Evolutionary conservation across 23 tunicate genomes (phyloP).

Genomic region (Styela plicata): DNA sequence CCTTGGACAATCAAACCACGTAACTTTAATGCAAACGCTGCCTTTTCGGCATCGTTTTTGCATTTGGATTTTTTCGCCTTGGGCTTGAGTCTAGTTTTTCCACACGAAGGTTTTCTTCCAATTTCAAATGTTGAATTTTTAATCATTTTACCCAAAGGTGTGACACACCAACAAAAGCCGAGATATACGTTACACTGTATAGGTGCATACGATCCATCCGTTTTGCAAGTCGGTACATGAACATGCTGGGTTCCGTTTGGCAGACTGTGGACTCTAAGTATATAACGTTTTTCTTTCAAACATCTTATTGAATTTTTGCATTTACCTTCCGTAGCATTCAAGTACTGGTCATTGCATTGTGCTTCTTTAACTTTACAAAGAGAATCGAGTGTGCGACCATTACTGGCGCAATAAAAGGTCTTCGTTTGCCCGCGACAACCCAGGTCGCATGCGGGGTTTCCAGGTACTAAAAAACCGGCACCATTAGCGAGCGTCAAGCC

Average conservation of each 20-base stretch:
- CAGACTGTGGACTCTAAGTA: neutral
- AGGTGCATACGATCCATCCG: conserved; percentile 25
- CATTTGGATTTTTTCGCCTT: neutral
- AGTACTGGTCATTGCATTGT: conserved; percentile 13
- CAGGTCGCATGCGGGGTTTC: conserved; percentile 9
- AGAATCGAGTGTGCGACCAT: conserved; percentile 25
- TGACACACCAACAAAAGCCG: conserved; percentile 33
- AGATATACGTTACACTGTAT: conserved; percentile 4
- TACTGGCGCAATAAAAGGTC: conserved; percentile 18
- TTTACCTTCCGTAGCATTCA: conserved; percentile 21
- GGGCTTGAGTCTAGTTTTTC: neutral
- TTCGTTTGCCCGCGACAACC: neutral
- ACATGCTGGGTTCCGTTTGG: neutral
- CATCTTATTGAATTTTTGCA: conserved; percentile 20
- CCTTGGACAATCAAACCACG: neutral
- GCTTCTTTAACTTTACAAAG: conserved; percentile 14
- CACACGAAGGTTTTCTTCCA: conserved; percentile 7
- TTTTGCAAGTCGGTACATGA: conserved; percentile 24
- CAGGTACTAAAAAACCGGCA: conserved; percentile 13
- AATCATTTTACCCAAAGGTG: conserved; percentile 10
- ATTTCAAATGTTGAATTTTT: conserved; percentile 17
- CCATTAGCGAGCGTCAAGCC: neutral
- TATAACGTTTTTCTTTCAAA: conserved; percentile 13
- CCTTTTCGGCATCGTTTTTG: conserved; percentile 13
- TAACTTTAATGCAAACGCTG: conserved; percentile 19